These are phyloP conservation scores for Crambe crambe DNA, from an alignment of 37 sponge, comb jelly and placozoan species.

Conservation along the genomic window DNA sequence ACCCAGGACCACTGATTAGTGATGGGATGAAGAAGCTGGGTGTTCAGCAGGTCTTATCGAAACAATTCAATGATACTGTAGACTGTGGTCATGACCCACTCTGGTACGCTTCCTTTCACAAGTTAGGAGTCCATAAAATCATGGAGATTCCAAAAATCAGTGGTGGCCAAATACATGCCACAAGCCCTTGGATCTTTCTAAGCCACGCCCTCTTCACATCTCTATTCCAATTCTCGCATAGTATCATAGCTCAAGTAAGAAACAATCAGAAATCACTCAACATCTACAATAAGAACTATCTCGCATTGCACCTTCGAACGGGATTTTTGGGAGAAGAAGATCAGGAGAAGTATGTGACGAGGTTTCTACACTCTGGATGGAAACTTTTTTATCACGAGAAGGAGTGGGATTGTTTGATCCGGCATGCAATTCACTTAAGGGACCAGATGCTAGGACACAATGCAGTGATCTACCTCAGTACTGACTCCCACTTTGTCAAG, in stretches of 20 bases:
- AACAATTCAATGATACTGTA: neutral
- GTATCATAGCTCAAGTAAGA: neutral
- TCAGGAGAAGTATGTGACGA: neutral
- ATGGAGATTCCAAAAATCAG: constrained; percentile 25
- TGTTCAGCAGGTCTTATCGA: neutral
- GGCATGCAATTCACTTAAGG: neutral
- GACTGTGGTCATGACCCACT: neutral
- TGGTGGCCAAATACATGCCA: neutral
- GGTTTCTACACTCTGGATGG: neutral
- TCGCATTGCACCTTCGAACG: constrained; percentile 42
- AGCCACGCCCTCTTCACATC: constrained; percentile 20
- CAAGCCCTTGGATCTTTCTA: neutral
- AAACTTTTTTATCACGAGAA: constrained; percentile 2
- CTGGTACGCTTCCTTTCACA: constrained; percentile 19
- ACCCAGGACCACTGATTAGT: neutral
- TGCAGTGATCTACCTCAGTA: constrained; percentile 5
- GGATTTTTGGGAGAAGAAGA: constrained; percentile 35
- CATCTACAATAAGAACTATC: constrained; percentile 8
- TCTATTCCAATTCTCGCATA: constrained; percentile 1
- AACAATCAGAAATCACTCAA: neutral
- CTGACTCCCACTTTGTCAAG: constrained; percentile 18
- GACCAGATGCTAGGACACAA: neutral
- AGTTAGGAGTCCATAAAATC: constrained; percentile 10
- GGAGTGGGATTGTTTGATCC: constrained; percentile 16
- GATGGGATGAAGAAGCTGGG: constrained; percentile 13